phyloP scores from a whole-genome alignment of 2,113 vertebrate species.

The Penelope pileata region DNA sequence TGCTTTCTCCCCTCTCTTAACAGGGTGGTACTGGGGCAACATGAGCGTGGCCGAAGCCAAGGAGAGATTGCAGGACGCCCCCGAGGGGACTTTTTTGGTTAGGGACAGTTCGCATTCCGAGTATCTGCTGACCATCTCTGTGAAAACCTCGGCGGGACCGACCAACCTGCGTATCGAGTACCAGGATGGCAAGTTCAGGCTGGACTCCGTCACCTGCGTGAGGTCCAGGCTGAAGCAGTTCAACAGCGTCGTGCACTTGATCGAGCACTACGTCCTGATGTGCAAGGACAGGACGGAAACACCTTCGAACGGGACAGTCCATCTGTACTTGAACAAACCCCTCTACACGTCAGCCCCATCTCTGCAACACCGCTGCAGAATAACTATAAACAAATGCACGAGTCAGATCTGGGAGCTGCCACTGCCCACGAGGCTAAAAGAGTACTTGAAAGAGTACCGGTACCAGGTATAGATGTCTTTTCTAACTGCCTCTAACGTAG shows the following conservation, averaged over 20 bases:
- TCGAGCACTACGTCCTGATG: slow-evolving; percentile 93
- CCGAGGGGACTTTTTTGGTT: slow-evolving; percentile 93
- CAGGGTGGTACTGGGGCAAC: slow-evolving; percentile 98
- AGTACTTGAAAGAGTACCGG: slow-evolving; percentile 91
- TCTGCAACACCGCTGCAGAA: slow-evolving; percentile 90
- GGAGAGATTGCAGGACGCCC: slow-evolving; percentile 88
- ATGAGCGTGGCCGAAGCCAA: slow-evolving; percentile 94
- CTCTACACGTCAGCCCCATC: slow-evolving; percentile 84
- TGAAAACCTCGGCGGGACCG: slow-evolving; percentile 93
- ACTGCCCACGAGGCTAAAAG: slow-evolving; percentile 90
- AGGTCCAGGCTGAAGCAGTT: slow-evolving; percentile 93
- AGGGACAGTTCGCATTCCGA: slow-evolving; percentile 94
- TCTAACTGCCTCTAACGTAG: slow-evolving; percentile 58
- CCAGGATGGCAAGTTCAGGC: slow-evolving; percentile 92
- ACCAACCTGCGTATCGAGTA: slow-evolving; percentile 95
- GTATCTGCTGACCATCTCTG: slow-evolving; percentile 94
- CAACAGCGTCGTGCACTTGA: slow-evolving; percentile 93
- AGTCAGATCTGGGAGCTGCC: slow-evolving; percentile 86
- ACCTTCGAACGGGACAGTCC: slow-evolving; percentile 87
- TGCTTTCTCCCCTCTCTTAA: slow-evolving; percentile 47
- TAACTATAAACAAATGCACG: slow-evolving; percentile 90
- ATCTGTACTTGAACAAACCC: slow-evolving; percentile 92
- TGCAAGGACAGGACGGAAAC: slow-evolving; percentile 83
- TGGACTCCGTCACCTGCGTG: slow-evolving; percentile 95
- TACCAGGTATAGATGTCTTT: slow-evolving; percentile 87